phyloP scores from a whole-genome alignment of 2,797 vertebrate genomes.

The Acanthornis magna region DNA sequence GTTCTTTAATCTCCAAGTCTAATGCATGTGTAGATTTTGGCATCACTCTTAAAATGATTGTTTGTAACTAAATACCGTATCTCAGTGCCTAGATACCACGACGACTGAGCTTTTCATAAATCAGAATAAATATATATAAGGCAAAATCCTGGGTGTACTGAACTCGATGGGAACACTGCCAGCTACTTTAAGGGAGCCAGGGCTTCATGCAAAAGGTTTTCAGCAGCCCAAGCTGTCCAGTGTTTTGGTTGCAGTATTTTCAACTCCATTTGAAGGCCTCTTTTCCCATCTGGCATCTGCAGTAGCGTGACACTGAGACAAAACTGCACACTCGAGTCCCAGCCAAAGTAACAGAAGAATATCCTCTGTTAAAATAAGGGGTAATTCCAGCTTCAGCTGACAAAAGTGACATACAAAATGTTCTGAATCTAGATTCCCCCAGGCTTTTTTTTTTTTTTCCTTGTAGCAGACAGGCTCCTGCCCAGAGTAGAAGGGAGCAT shows the following conservation, averaged over 20 bases:
- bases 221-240: slow-evolving; percentile 37
- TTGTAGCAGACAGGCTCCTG: background rate
- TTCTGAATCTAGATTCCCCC: background rate
- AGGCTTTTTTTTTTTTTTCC: background rate
- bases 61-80: slow-evolving; percentile 72
- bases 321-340: background rate
- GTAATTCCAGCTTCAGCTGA: background rate
- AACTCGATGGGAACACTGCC: background rate
- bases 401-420: background rate
- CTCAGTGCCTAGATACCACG: background rate
- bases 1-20: slow-evolving; percentile 58
- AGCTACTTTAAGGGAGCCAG: background rate
- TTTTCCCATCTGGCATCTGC: slow-evolving; percentile 31
- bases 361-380: background rate
- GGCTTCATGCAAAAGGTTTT: background rate
- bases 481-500: background rate
- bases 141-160: slow-evolving; percentile 4
- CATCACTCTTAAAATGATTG: slow-evolving; percentile 68
- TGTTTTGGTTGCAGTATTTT: slow-evolving; percentile 52
- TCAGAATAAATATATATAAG: slow-evolving; percentile 35
- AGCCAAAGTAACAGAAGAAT: background rate
- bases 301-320: background rate
- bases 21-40: slow-evolving; percentile 59
- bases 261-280: slow-evolving; percentile 34
- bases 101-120: slow-evolving; percentile 44